Percentiles rank a stretch among this genome's conserved stretches.
Conservation (phyloP, 23 tunicate species). For the Trididemnum clinides region DNA sequence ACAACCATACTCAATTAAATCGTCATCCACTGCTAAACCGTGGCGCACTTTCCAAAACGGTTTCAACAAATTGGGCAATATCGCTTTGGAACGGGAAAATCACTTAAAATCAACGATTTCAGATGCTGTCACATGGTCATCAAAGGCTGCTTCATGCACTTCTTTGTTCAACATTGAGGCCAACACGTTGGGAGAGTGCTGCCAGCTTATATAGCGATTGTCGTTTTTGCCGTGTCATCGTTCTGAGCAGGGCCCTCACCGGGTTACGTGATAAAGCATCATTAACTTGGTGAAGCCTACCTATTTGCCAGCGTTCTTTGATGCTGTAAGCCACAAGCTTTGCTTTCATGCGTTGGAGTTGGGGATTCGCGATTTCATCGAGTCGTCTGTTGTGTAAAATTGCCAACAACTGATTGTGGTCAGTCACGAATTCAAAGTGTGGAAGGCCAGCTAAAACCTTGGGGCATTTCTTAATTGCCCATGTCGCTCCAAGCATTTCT, state of each 20-base stretch:
- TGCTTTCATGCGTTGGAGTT: background rate
- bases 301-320: background rate
- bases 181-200: background rate
- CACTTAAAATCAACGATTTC: background rate
- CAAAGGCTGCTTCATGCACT: background rate
- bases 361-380: background rate
- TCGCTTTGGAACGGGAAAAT: background rate
- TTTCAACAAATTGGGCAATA: background rate
- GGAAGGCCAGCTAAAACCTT: background rate
- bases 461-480: slow-evolving; percentile 25
- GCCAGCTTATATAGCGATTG: background rate
- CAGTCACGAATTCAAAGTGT: background rate
- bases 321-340: background rate
- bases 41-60: background rate
- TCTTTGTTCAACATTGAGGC: background rate
- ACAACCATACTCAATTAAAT: background rate
- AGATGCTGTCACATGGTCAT: background rate
- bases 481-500: background rate
- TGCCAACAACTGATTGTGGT: slow-evolving; percentile 6
- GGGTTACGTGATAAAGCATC: slow-evolving; percentile 22
- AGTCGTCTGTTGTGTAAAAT: background rate
- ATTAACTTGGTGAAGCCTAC: background rate
- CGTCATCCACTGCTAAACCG: background rate
- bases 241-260: background rate
- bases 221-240: background rate